These are phyloP conservation scores for Ceuthmochares aereus DNA, from an alignment of 2,113 vertebrate genomes.

Conservation along the genomic window DNA sequence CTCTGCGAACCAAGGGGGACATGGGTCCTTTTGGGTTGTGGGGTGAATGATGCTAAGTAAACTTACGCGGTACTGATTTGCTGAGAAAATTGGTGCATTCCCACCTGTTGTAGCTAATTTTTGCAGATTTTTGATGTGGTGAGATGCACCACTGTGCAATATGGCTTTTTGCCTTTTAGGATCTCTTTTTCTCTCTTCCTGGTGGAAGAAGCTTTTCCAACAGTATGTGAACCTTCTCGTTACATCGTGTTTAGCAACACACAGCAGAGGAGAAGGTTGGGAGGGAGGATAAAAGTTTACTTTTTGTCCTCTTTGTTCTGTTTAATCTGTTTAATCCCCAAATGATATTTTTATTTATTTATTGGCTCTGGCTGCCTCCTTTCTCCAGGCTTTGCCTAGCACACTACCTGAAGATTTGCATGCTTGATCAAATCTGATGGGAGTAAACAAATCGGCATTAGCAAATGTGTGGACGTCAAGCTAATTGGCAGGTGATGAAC, in stretches of 20 bases:
- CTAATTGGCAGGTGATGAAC: conserved; percentile 13
- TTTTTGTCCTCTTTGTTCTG: not conserved
- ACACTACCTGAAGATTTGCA: not conserved
- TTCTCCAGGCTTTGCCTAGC: not conserved
- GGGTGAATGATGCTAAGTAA: not conserved
- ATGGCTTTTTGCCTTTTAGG: not conserved
- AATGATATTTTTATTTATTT: not conserved
- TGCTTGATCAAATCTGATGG: not conserved
- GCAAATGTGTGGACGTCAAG: not conserved
- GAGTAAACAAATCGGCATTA: conserved; percentile 13
- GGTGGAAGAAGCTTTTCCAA: not conserved
- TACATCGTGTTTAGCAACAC: accelerated
- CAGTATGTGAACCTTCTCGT: not conserved
- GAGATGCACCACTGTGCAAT: not conserved
- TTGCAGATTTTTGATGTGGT: not conserved
- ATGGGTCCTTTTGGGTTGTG: not conserved
- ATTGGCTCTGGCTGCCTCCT: not conserved
- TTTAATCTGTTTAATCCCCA: not conserved
- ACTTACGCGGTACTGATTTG: not conserved
- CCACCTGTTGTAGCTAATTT: not conserved
- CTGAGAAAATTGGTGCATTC: not conserved
- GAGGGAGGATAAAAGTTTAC: not conserved
- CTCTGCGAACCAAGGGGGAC: not conserved
- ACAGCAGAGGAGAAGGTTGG: not conserved
- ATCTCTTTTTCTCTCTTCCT: not conserved